Conservation (phyloP, 2,888 invertebrate genomes). For the Salpingus planirostris region DNA sequence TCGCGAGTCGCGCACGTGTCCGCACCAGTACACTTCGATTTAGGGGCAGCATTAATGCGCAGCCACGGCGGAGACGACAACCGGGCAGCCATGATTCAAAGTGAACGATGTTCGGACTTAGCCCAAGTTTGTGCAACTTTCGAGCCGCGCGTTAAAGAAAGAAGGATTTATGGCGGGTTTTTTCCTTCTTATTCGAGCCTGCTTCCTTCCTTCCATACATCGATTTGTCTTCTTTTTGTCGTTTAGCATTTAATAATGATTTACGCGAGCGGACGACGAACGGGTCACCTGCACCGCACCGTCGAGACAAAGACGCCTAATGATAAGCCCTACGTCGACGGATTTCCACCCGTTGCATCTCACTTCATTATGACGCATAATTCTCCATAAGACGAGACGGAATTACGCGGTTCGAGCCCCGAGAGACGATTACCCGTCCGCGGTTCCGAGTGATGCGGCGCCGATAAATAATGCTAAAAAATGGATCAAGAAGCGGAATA, state of each 20-base stretch:
- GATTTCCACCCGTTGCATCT: no score
- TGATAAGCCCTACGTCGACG: no score
- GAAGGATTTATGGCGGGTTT: constrained; percentile 40
- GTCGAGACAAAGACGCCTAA: no score
- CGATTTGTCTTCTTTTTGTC: constrained; percentile 43
- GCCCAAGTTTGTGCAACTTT: constrained; percentile 41
- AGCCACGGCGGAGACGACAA: constrained; percentile 38
- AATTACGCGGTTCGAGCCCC: no score
- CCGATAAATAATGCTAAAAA: constrained; percentile 17
- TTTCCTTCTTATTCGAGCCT: constrained; percentile 27
- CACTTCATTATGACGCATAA: no score
- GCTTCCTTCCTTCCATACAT: constrained; percentile 37
- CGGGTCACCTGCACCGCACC: constrained; percentile 30
- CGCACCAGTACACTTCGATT: constrained; percentile 23
- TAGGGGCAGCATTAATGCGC: constrained; percentile 35
- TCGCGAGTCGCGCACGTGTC: constrained; percentile 21
- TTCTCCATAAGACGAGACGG: no score
- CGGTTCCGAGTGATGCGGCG: no score
- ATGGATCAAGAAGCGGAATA: constrained; percentile 17
- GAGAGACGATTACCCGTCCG: no score
- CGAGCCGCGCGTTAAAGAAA: constrained; percentile 36
- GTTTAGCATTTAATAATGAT: constrained; percentile 42
- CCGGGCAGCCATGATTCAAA: constrained; percentile 40
- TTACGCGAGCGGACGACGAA: constrained; percentile 25
- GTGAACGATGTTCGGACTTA: constrained; percentile 43